Conservation (phyloP, 2,888 invertebrate species). For the Siphlonurus alternatus region DNA sequence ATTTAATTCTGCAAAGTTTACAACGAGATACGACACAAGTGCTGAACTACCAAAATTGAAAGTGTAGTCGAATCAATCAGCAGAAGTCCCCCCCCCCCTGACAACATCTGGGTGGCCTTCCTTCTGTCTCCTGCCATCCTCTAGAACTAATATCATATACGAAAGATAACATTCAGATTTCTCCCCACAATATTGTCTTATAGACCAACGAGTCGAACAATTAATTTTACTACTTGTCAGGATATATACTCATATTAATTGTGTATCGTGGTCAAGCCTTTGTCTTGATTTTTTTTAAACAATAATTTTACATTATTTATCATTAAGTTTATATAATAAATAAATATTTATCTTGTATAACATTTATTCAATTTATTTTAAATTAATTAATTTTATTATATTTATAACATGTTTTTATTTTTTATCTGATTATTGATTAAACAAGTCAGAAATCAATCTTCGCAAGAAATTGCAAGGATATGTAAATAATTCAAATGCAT, state of each 20-base stretch:
- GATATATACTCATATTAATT: not conserved
- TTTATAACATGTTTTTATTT: too few species aligned
- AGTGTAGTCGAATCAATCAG: too few species aligned
- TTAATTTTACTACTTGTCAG: not conserved
- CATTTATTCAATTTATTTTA: too few species aligned
- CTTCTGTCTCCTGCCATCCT: not conserved
- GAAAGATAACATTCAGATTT: not conserved
- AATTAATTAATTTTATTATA: too few species aligned
- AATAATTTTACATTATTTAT: not conserved
- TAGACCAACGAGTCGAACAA: not conserved
- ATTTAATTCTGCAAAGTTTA: too few species aligned
- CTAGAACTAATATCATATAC: not conserved
- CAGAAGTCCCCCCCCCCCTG: too few species aligned
- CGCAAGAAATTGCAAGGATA: too few species aligned
- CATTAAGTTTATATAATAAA: not conserved
- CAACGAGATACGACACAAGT: too few species aligned
- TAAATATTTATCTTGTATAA: not conserved
- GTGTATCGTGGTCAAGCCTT: not conserved
- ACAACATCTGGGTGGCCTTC: not conserved
- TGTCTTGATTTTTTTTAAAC: not conserved
- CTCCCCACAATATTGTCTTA: not conserved
- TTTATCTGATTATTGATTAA: too few species aligned
- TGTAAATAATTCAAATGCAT: too few species aligned
- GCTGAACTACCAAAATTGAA: too few species aligned
- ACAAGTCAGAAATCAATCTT: too few species aligned